Conservation (phyloP, 2,113 vertebrate species). For the Carassius auratus region DNA sequence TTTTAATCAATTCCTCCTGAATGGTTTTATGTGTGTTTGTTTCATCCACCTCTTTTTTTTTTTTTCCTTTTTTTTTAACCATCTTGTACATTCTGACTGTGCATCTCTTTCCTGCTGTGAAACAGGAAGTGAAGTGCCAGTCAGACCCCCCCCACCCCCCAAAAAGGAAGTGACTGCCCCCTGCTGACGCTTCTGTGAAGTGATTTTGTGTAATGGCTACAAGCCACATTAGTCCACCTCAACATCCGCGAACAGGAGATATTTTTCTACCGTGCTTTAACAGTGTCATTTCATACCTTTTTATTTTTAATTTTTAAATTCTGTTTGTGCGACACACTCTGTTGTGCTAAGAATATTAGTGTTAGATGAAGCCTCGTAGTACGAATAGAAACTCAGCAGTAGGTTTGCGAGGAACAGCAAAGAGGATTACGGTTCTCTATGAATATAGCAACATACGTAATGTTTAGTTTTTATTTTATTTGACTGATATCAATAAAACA, state of each 20-base stretch:
- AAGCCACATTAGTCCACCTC: slow-evolving; percentile 56
- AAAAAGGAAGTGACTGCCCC: slow-evolving; percentile 68
- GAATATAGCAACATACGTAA: not conserved
- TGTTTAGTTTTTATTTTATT: not conserved
- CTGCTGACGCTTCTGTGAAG: slow-evolving; percentile 81
- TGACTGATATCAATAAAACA: not conserved
- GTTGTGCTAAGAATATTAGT: slow-evolving; percentile 7
- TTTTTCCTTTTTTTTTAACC: too few species aligned
- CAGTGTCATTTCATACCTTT: slow-evolving; percentile 74
- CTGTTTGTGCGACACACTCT: not conserved
- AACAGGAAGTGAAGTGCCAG: slow-evolving; percentile 50
- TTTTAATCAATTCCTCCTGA: not conserved
- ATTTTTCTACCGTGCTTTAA: slow-evolving; percentile 75
- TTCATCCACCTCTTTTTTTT: not conserved
- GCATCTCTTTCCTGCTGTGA: slow-evolving; percentile 32
- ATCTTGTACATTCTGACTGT: not conserved
- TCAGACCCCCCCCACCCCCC: slow-evolving; percentile 34
- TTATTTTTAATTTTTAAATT: not conserved
- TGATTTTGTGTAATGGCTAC: slow-evolving; percentile 65
- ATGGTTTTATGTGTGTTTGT: too few species aligned
- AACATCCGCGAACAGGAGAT: slow-evolving; percentile 71
- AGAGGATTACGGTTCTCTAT: not conserved
- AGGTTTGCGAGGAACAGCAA: slow-evolving; percentile 12
- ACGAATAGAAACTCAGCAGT: not conserved
- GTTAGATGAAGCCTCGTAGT: not conserved